These are phyloP conservation scores for Cryptosula pallasiana DNA, from an alignment of 2,888 invertebrate species.

Conservation along the genomic window DNA sequence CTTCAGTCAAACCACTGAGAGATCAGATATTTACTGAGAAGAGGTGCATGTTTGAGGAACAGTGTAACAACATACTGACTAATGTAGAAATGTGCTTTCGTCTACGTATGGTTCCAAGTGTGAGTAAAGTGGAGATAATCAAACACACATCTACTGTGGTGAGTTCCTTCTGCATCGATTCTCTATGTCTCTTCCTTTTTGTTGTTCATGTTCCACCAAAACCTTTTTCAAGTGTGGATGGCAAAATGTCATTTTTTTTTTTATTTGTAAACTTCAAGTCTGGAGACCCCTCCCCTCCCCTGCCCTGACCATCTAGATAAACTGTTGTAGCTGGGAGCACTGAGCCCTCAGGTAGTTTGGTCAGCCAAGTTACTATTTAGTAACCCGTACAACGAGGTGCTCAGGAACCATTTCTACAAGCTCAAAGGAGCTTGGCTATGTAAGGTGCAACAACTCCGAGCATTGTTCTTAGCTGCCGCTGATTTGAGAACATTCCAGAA, in stretches of 20 bases:
- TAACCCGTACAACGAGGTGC: slow-evolving; percentile 1
- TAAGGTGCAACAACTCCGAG: neutral
- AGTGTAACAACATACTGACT: neutral
- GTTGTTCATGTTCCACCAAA: too few relatives aligned
- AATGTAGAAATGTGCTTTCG: neutral
- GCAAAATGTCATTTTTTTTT: neutral
- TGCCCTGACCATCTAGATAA: too few relatives aligned
- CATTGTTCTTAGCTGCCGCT: neutral
- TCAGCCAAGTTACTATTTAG: neutral
- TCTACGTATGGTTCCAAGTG: neutral
- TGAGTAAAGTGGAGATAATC: neutral
- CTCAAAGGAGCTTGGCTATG: neutral
- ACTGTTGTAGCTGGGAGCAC: neutral
- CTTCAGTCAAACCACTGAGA: slow-evolving; percentile 7
- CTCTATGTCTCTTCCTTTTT: too few relatives aligned
- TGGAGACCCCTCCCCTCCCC: too few relatives aligned
- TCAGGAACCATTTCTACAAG: neutral
- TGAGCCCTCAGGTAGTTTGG: neutral
- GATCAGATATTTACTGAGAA: neutral
- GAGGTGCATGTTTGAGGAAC: neutral
- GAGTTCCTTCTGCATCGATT: too few relatives aligned
- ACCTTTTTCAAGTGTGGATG: neutral
- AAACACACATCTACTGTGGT: neutral
- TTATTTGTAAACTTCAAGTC: neutral
- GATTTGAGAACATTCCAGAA: slow-evolving; percentile 12